Base-by-base conservation (phyloP, 2,888 invertebrate species). In the Notodonta ziczac region DNA sequence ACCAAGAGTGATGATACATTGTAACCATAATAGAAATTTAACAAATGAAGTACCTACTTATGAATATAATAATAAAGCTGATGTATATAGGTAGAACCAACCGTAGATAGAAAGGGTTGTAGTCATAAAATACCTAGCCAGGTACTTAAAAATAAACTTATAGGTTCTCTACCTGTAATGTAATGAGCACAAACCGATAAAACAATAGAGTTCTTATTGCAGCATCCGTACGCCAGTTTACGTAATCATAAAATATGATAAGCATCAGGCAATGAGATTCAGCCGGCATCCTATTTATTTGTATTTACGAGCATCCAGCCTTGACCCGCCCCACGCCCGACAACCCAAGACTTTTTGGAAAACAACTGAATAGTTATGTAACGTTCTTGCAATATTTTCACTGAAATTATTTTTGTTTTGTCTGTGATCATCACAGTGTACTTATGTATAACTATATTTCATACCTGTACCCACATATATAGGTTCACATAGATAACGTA, bases 221-320 rank as follows among this genome's bases (percentile, higher is more conserved):
- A 82, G 82, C 82, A 85, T 83, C 86, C 83, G 83, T 82, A 81
- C 77, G 84, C 78, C 82, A 85, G 85, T 87, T 87, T 85, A 86
- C 84, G 81, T 78, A 86, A 85, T 80, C 83, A 87, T 90, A 90
- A 91, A 90, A 89, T 87, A 90, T 88, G 90, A 91, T 91, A 90
- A 89, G 84, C 82, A 90, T 89, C 88, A 77, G 78, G 77, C 86
- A 87, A 88, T 85, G 86, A 86, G 85, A 88, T 87, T 87, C 88
- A 83, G 86, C 77, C 83, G 81, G 84, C 83, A 83, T 85, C 85
- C 85, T 84, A 88, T 90, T 88, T 90, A 88, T 89, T 89, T 86
- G 87, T 90, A 90, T 90, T 91, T 90, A 90, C 87, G 90, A 89
- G 81, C 78, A 78, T 81, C 77, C 84, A 79, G 83, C 90, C 88